Evolutionary conservation across 2,888 invertebrate species (phyloP), one percentile per base, ranked within the genome.

Genomic region (Rutpela maculata): DNA sequence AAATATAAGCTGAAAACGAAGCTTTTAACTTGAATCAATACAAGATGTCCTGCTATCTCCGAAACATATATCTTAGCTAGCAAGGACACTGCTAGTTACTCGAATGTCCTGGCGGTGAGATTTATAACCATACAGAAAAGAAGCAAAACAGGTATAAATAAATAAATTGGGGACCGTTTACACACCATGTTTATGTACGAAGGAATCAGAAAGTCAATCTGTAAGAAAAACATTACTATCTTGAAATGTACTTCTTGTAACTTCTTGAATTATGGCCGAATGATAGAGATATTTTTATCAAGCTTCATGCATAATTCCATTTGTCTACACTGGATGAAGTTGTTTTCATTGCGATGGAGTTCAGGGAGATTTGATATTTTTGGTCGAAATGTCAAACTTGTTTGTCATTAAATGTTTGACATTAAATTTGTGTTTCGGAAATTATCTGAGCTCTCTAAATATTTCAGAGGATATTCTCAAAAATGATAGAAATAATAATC

Each of bases 21-120:
- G 89, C 89, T 89, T 89, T 89, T 89, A 88, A 88, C 87, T 84
- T 84, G 87, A 89, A 89, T 89, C 89, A 88, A 89, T 88, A 88
- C 87, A 87, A 88, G 86, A 87, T 86, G 86, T 85, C 86, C 86
- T 85, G 84, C 85, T 87, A 88, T 88, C 88, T 87, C 85, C 79
- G 79, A 85, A 83, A 87, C 88, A 88, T 89, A 88, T 88, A 88
- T 89, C 88, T 89, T 87, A 84, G 85, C 85, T 82, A 82, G 85
- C 86, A 86, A 88, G 87, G 87, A 86, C 87, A 86, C 85, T 85
- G 85, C 87, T 86, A 87, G 86, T 88, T 87, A 87, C 87, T 86
- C 87, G 85, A 84, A 85, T 86, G 85, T 86, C 87, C 83, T 83
- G 80, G 80, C 79, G 74, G 80, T 55, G 74, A 85, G 86, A 87